Evolutionary conservation across 2,113 vertebrate genomes (phyloP), one percentile per base, ranked within the genome.

Genomic region (Lanius ludovicianus): DNA sequence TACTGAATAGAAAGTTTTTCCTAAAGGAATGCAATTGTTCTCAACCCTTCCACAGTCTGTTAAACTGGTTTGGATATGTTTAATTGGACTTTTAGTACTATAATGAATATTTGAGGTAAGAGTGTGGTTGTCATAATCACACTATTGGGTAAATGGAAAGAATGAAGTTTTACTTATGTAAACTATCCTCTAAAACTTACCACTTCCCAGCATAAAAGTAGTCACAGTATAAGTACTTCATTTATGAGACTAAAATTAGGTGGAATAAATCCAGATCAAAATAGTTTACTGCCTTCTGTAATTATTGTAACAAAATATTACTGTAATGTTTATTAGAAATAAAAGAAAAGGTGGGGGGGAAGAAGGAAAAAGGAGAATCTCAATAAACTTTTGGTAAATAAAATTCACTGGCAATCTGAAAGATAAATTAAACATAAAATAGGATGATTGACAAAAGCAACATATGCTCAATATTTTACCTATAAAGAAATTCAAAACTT

Each of bases 281-380:
- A 35, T 52, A 53, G 1, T 84, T 87, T 22, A 47, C 14, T 73
- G 9, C 10, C 24, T 70, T 46, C 15, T 75, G 17, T 52, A 46
- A 44, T 35, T 67, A 76, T n/a, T 59, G 41, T 37, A 31, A 11
- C 9, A 83, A 85, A 69, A 44, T 35, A 2, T 47, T 77, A 20
- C 7, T 8, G 10, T 9, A 31, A 30, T 52, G 2, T 56, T 82
- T 59, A 31, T 53, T 44, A 59, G 11, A 49, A 57, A 73, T 14
- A 21, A 60, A 57, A 57, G 3, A 25, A n/a, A 37, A 31, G 6
- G 8, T 10, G 2, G 1, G 8, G 13, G 2, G 1, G 1, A 37
- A 13, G 9, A 24, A 19, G 10, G 7, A 7, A 42, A 47, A 46
- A 22, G 7, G 3, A 65, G 1, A 3, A 65, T 7, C 4, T 41